Evolutionary conservation across 2,888 invertebrate genomes (phyloP).

Genomic region (Agriotes lineatus): DNA sequence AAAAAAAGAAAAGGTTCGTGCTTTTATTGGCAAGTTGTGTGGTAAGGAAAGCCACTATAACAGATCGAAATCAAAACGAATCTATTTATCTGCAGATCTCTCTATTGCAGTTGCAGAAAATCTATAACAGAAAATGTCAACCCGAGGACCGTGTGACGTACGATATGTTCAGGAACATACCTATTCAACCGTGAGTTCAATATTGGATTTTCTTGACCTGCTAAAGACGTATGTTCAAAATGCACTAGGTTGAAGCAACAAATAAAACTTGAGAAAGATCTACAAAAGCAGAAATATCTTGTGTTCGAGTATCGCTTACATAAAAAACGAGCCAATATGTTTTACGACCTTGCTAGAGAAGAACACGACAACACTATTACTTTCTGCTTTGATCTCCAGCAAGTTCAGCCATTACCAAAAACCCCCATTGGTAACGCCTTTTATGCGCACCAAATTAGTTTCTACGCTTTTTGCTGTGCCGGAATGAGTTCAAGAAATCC

Average conservation of each 20-base stretch:
- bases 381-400: too few species aligned
- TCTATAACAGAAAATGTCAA: conserved; percentile 51
- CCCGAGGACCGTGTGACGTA: conserved; percentile 45
- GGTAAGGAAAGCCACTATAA: conserved; percentile 54
- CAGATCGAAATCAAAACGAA: conserved; percentile 50
- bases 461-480: too few species aligned
- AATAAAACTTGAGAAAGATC: conserved; percentile 5
- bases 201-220: conserved; percentile 53
- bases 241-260: conserved; percentile 39
- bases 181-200: conserved; percentile 47
- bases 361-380: too few species aligned
- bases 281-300: too few species aligned
- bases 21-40: conserved; percentile 38
- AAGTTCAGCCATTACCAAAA: too few species aligned
- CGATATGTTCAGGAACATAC: conserved; percentile 44
- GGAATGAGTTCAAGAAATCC: too few species aligned
- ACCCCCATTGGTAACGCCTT: too few species aligned
- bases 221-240: conserved; percentile 50
- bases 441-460: too few species aligned
- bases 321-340: too few species aligned
- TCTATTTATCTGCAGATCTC: conserved; percentile 49
- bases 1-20: conserved; percentile 50
- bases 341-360: too few species aligned
- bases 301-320: too few species aligned
- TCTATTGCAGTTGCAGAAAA: conserved; percentile 48